A percentile compares a stretch with the other conserved stretches of the same genome.
phyloP scores from a whole-genome alignment of 2,888 invertebrate genomes.

The Drosophila neotestacea region DNA sequence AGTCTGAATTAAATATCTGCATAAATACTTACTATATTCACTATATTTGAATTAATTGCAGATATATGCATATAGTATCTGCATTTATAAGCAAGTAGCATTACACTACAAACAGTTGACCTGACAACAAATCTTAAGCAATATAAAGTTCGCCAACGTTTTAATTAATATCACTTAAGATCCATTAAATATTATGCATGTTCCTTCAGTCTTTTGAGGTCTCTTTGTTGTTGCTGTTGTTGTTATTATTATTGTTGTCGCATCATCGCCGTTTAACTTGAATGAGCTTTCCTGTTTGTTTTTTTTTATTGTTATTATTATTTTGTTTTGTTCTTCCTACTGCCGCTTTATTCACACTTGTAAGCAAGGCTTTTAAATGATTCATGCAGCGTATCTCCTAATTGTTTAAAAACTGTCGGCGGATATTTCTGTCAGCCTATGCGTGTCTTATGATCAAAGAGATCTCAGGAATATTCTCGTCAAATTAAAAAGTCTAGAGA shows the following conservation, averaged over 20 bases:
- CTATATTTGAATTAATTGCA: not conserved
- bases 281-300: constrained; percentile 38
- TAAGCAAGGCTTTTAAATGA: constrained; percentile 21
- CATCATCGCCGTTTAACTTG: constrained; percentile 32
- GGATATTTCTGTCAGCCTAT: constrained; percentile 28
- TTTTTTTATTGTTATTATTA: constrained; percentile 9
- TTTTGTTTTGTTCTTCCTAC: constrained; percentile 18
- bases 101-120: constrained; percentile 19
- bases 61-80: constrained; percentile 14
- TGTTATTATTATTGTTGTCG: constrained; percentile 27
- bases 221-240: constrained; percentile 22
- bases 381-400: constrained; percentile 23
- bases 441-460: constrained; percentile 43
- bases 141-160: constrained; percentile 63
- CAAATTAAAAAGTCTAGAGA: not conserved
- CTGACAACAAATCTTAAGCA: constrained; percentile 41
- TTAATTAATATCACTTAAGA: constrained; percentile 76
- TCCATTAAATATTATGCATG: constrained; percentile 65
- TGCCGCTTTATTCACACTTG: constrained; percentile 6
- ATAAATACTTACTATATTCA: not conserved
- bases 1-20: no score
- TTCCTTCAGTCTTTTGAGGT: constrained; percentile 47
- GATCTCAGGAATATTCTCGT: constrained; percentile 2
- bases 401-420: constrained; percentile 17
- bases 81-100: not conserved